phyloP scores from a whole-genome alignment of 2,797 vertebrate species.

The Tympanoctomys barrerae region DNA sequence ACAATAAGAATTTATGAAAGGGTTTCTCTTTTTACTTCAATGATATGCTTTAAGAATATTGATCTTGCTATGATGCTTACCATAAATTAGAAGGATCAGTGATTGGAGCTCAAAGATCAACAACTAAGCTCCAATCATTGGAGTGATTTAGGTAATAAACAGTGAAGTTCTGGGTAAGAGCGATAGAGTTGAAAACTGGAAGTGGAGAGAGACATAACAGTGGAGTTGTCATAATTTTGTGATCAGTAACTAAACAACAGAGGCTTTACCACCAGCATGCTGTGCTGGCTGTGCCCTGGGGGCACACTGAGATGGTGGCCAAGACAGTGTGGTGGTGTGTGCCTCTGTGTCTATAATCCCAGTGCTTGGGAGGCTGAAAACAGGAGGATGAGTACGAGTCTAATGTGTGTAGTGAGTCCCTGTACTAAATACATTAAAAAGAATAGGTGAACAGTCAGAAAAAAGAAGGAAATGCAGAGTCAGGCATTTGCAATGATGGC shows the following conservation, averaged over 20 bases:
- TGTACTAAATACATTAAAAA: too few species aligned
- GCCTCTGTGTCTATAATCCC: too few species aligned
- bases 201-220: background rate
- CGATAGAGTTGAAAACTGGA: background rate
- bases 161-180: background rate
- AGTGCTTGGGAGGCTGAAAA: too few species aligned
- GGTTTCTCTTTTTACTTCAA: background rate
- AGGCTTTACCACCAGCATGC: too few species aligned
- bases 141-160: background rate
- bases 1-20: background rate
- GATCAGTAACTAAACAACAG: background rate
- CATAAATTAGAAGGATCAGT: background rate
- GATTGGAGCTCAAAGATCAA: background rate
- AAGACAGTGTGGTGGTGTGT: too few species aligned
- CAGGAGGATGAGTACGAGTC: too few species aligned
- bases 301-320: too few species aligned
- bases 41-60: background rate
- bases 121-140: background rate
- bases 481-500: background rate
- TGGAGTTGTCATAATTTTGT: background rate
- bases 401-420: too few species aligned
- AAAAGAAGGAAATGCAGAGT: background rate
- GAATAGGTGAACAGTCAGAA: background rate
- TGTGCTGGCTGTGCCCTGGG: too few species aligned
- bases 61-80: background rate